Conservation (phyloP, 1,140 invertebrate genomes). For the Sinella curviseta region DNA sequence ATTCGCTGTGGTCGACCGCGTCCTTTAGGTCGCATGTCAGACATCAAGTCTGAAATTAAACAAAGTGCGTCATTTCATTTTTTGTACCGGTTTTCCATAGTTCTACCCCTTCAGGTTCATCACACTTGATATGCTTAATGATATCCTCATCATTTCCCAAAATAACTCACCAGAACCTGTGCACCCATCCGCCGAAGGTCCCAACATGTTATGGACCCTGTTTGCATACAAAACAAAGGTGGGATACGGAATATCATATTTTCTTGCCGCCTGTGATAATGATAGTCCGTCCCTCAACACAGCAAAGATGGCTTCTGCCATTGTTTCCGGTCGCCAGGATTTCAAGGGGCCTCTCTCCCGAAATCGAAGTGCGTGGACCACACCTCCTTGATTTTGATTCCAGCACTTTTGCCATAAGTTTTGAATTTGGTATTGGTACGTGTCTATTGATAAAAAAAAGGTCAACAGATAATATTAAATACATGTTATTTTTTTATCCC, state of each 20-base stretch:
- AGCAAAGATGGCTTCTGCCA: conserved; percentile 89
- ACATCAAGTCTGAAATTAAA: conserved; percentile 52
- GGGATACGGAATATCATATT: conserved; percentile 90
- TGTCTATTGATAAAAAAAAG: conserved; percentile 68
- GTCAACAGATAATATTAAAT: too few species aligned
- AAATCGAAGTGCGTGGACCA: conserved; percentile 83
- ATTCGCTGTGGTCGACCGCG: conserved; percentile 84
- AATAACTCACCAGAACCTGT: conserved; percentile 71
- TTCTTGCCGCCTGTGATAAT: conserved; percentile 82
- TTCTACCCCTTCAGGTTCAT: neutral
- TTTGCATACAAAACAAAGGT: conserved; percentile 93
- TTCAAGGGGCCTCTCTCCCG: conserved; percentile 87
- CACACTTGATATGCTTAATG: neutral
- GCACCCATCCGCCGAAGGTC: conserved; percentile 81
- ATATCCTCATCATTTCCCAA: neutral
- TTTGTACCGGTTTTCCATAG: neutral
- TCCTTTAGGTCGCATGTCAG: conserved; percentile 84
- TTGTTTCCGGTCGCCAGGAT: conserved; percentile 88
- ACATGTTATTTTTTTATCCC: too few species aligned
- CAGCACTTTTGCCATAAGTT: conserved; percentile 93
- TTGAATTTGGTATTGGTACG: conserved; percentile 89
- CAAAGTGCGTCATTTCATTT: neutral
- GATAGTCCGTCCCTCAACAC: conserved; percentile 86
- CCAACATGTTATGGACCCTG: conserved; percentile 88
- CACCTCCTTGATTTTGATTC: conserved; percentile 78